Conservation (phyloP, 2,797 vertebrate species). For the Chaetophractus vellerosus region DNA sequence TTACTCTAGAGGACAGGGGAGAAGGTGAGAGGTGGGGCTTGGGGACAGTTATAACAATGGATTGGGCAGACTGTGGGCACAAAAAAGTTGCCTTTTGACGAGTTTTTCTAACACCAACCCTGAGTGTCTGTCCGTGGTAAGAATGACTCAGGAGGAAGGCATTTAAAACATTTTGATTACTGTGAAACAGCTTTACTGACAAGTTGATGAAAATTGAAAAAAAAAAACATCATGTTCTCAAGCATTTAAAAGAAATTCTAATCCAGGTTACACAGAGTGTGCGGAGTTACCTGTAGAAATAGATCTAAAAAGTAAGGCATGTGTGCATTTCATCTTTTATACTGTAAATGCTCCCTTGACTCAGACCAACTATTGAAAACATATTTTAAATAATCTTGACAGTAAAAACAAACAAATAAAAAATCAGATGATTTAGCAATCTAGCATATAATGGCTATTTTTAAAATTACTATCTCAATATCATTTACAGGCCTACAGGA, state of each 20-base stretch:
- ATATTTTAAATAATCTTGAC: background rate
- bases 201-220: background rate
- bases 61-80: background rate
- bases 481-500: background rate
- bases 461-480: background rate
- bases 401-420: constrained; percentile 48
- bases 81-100: constrained; percentile 38
- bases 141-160: constrained; percentile 36
- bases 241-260: constrained; percentile 20
- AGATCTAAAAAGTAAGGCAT: background rate
- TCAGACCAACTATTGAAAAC: background rate
- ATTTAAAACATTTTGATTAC: background rate
- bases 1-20: background rate
- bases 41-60: background rate
- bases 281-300: background rate
- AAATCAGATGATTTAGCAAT: background rate
- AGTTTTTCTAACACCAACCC: constrained; percentile 32
- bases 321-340: background rate
- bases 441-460: background rate
- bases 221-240: background rate
- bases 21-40: background rate
- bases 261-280: background rate
- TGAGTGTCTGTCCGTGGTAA: background rate
- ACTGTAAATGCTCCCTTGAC: background rate
- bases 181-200: constrained; percentile 35